Percentiles rank a stretch among this genome's conserved stretches.
Evolutionary conservation across 2,888 invertebrate species (phyloP).

Genomic region (Ornithoptera priamus): DNA sequence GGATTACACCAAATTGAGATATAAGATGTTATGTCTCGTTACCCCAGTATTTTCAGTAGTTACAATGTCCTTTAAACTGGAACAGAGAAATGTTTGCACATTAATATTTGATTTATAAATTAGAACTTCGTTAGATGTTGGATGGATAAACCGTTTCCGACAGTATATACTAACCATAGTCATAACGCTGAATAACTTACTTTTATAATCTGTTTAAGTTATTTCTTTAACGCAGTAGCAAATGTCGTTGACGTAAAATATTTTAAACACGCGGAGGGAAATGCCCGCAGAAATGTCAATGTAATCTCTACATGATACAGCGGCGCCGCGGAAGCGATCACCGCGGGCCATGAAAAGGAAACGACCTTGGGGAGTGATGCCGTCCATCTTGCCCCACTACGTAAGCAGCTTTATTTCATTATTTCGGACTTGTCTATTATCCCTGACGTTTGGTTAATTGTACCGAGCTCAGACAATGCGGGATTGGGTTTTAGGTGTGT

Average conservation of each 20-base stretch:
- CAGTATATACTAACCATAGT: no score
- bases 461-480: background rate
- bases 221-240: background rate
- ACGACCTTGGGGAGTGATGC: conserved; percentile 19
- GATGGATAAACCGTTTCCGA: no score
- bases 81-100: no score
- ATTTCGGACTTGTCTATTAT: conserved; percentile 18
- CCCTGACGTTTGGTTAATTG: conserved; percentile 25
- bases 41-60: no score
- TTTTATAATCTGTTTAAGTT: no score
- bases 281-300: conserved; percentile 20
- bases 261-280: conserved; percentile 4
- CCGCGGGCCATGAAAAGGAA: conserved; percentile 15
- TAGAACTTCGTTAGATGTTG: no score
- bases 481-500: background rate
- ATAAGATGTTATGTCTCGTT: no score
- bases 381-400: conserved; percentile 9
- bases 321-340: conserved; percentile 20
- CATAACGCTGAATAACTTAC: no score
- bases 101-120: no score
- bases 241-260: background rate
- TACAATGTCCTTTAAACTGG: no score
- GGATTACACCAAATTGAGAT: no score
- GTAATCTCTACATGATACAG: conserved; percentile 16
- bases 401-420: conserved; percentile 16